Percentiles rank a stretch among this genome's conserved stretches.
phyloP scores from a whole-genome alignment of 1,140 invertebrate genomes.

The Octopus sinensis region DNA sequence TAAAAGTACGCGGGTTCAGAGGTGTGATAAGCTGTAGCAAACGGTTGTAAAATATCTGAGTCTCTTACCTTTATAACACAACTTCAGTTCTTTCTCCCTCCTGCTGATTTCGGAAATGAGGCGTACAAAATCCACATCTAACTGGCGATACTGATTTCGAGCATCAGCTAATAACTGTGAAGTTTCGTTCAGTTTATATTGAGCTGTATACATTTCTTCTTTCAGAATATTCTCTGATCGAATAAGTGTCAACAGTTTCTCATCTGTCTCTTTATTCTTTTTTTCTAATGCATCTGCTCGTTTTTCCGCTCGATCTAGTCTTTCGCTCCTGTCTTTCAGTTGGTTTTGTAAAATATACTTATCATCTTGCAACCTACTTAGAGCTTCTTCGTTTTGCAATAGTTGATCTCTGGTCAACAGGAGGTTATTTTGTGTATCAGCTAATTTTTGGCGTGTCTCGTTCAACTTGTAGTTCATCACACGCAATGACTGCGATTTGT shows the following conservation, averaged over 20 bases:
- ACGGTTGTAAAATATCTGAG: too few species aligned
- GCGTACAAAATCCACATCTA: slow-evolving; percentile 23
- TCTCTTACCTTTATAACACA: slow-evolving; percentile 38
- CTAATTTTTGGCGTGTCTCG: slow-evolving; percentile 27
- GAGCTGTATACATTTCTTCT: slow-evolving; percentile 34
- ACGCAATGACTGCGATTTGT: slow-evolving; percentile 28
- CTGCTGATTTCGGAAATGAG: slow-evolving; percentile 25
- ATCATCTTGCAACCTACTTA: slow-evolving; percentile 31
- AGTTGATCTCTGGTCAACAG: slow-evolving; percentile 34
- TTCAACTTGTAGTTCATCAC: slow-evolving; percentile 35
- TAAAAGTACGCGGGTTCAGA: too few species aligned
- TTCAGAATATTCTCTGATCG: slow-evolving; percentile 39
- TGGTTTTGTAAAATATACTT: slow-evolving; percentile 39
- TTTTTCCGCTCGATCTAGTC: slow-evolving; percentile 23
- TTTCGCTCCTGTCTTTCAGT: slow-evolving; percentile 35
- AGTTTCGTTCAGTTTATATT: slow-evolving; percentile 30
- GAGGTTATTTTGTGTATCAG: slow-evolving; percentile 32
- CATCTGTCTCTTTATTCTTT: slow-evolving; percentile 28
- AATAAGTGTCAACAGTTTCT: slow-evolving; percentile 32
- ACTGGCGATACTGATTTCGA: slow-evolving; percentile 22
- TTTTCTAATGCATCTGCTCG: slow-evolving; percentile 26
- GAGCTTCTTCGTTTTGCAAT: slow-evolving; percentile 35
- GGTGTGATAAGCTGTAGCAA: too few species aligned
- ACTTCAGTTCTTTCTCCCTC: slow-evolving; percentile 37
- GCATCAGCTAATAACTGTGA: slow-evolving; percentile 16